Percentiles rank a stretch among this genome's conserved stretches.
Conservation (phyloP, 2,888 invertebrate genomes). For the Dicyrtoma fusca region DNA sequence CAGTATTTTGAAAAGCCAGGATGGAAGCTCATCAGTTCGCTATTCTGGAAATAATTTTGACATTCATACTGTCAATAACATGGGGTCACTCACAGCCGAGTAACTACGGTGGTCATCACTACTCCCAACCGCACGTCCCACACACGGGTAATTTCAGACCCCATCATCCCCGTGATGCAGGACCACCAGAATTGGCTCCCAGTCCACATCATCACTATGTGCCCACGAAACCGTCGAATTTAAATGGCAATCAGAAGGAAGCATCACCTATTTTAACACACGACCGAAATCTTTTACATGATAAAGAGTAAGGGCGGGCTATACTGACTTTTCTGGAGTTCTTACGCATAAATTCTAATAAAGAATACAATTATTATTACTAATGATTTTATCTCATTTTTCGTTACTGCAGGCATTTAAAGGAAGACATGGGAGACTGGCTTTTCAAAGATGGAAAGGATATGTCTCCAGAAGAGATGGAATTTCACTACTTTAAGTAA, state of each 20-base stretch:
- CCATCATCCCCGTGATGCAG: constrained; percentile 49
- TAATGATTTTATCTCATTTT: too few relatives aligned
- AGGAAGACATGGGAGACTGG: constrained; percentile 73
- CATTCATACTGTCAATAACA: constrained; percentile 1
- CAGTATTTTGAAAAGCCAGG: too few relatives aligned
- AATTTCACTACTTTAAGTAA: constrained; percentile 79
- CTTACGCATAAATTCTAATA: not conserved
- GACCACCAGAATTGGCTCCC: constrained; percentile 10
- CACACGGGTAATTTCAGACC: constrained; percentile 39
- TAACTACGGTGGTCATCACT: constrained; percentile 1
- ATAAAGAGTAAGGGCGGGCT: constrained; percentile 67
- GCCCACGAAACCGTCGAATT: constrained; percentile 56
- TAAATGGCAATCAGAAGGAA: too few relatives aligned
- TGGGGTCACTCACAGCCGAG: constrained; percentile 12
- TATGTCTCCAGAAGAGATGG: constrained; percentile 82
- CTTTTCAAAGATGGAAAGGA: constrained; percentile 68
- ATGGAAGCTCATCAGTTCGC: not conserved
- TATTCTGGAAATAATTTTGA: not conserved
- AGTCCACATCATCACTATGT: constrained; percentile 47
- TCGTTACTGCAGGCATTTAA: constrained; percentile 74
- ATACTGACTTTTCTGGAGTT: too few relatives aligned
- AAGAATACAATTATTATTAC: too few relatives aligned
- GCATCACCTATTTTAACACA: constrained; percentile 63
- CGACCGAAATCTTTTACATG: constrained; percentile 74
- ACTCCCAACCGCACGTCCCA: not conserved